These are phyloP conservation scores for Ditula angustiorana DNA, from an alignment of 2,888 invertebrate genomes.

Conservation along the genomic window DNA sequence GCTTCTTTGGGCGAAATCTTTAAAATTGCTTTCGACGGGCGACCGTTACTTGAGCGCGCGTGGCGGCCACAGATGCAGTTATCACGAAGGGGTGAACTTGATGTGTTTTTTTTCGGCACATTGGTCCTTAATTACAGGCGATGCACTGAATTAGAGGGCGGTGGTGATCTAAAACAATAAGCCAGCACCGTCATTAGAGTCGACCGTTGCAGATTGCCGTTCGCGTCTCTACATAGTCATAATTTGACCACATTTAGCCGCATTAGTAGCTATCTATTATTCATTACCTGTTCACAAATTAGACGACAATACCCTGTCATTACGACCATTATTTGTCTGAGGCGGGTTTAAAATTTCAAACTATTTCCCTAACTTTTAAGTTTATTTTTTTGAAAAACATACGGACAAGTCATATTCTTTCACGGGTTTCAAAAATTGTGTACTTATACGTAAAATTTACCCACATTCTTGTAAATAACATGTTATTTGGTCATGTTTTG, in stretches of 20 bases:
- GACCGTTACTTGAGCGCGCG: constrained; percentile 58
- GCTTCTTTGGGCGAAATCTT: constrained; percentile 27
- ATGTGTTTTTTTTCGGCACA: constrained; percentile 67
- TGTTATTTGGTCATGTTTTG: too few species aligned
- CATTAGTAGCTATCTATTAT: constrained; percentile 62
- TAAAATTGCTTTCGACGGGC: constrained; percentile 41
- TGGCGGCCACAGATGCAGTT: constrained; percentile 69
- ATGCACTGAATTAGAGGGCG: constrained; percentile 79
- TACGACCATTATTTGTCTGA: constrained; percentile 13
- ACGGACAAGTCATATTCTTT: too few species aligned
- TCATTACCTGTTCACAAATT: constrained; percentile 59
- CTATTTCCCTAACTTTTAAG: not conserved
- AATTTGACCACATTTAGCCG: constrained; percentile 76
- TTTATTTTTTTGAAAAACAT: not conserved
- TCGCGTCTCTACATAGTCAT: constrained; percentile 68
- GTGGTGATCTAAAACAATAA: constrained; percentile 83
- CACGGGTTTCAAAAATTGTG: too few species aligned
- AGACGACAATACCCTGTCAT: constrained; percentile 37
- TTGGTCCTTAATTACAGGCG: constrained; percentile 74
- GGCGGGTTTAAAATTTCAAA: not conserved
- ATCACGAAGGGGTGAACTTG: constrained; percentile 73
- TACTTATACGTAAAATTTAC: too few species aligned
- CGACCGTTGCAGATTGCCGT: constrained; percentile 63
- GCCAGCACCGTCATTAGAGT: constrained; percentile 73
- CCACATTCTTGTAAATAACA: too few species aligned